Evolutionary conservation across 2,888 invertebrate genomes (phyloP), one percentile per base, ranked within the genome.

Genomic region (Mesochorus sp.): DNA sequence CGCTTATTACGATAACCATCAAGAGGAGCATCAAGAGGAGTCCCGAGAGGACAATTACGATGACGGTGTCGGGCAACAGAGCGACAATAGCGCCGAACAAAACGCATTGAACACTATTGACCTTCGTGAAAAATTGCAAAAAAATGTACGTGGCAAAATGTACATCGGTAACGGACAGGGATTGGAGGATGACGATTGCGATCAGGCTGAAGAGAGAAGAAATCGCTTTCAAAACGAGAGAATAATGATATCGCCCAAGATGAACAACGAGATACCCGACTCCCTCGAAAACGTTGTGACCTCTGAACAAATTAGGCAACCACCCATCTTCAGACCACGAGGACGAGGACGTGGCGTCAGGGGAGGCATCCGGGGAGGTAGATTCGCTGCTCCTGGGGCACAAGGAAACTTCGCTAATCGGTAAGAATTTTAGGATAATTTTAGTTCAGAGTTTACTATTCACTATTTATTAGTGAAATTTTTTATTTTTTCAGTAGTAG

Each of bases 211-310:
- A 68, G 90, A 90, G 75, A 83, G 89, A 76, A 85, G 89, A 47
- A 89, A 90, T 80, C 84, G 90, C 71, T 91, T 90, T 82, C 88
- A 90, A 79, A 89, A 83, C 61, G 90, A 91, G 67, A 85, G 90
- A 73, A 85, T 84, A 3, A 86, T 87, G 49, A 82, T 88, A 26
- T 83, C 88, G 28, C 85, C 88, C 14, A 90, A 90, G 71, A 86
- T 88, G 86, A 89, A 89, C 49, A 85, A 81, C 55, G 87, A 89
- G 26, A 90, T 90, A 83, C 86, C 91, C 75, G 84, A 91, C 85
- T 86, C 90, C 17, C 80, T 91, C 81, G 89, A 91, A 81, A 85
- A 88, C 80, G 85, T 90, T 51, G 86, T 91, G 76, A 87, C 91
- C 72, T 79, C 86, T 78, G 86, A 91, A 74, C 83, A 89, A 82